Percentiles rank a stretch among this genome's conserved stretches.
phyloP scores from a whole-genome alignment of 2,797 vertebrate species.

The Pseudopleuronectes americanus region DNA sequence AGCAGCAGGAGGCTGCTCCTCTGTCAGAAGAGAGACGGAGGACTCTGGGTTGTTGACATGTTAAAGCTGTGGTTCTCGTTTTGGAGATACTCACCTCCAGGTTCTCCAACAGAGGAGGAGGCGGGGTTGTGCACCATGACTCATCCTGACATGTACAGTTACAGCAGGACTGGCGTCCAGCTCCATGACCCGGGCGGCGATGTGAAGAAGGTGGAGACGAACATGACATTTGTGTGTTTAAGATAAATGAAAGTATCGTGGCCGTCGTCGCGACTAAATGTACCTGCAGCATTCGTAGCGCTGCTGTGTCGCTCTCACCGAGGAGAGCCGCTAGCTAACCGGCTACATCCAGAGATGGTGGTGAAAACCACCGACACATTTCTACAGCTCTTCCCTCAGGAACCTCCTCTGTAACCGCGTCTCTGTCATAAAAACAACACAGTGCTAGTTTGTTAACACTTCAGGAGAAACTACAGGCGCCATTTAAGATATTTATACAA shows the following conservation, averaged over 20 bases:
- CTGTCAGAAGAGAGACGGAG: no score
- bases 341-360: conserved; percentile 31
- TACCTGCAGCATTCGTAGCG: conserved; percentile 66
- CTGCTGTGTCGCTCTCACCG: conserved; percentile 36
- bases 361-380: conserved; percentile 26
- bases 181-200: conserved; percentile 1
- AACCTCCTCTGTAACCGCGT: neutral
- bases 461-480: neutral
- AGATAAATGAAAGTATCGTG: conserved; percentile 49
- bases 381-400: neutral
- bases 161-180: conserved; percentile 7
- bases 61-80: neutral
- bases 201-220: conserved; percentile 1
- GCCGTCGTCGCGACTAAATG: conserved; percentile 35
- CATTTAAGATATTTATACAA: neutral
- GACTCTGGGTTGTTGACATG: neutral
- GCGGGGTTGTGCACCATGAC: neutral
- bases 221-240: conserved; percentile 37
- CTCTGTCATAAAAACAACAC: neutral
- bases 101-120: neutral
- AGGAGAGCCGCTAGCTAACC: conserved; percentile 65
- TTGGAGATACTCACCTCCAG: conserved; percentile 34
- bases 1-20: no score
- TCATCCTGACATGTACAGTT: conserved; percentile 34
- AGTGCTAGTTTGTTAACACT: neutral